A percentile compares a stretch with the other conserved stretches of the same genome.
Conservation (phyloP, 2,888 invertebrate species). For the Dendrolimus pini region DNA sequence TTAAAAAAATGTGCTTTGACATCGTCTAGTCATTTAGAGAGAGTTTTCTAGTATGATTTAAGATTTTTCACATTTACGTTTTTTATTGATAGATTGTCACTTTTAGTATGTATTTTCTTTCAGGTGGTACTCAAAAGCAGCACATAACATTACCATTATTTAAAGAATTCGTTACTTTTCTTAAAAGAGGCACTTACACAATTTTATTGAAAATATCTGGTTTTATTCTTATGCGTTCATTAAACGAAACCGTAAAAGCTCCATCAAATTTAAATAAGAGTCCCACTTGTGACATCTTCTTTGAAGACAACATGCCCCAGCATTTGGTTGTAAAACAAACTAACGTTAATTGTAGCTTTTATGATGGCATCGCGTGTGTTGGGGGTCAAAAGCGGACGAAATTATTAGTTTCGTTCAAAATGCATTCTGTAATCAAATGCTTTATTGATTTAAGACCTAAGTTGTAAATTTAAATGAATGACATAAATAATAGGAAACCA, state of each 20-base stretch:
- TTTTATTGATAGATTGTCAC: no score
- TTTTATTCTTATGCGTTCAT: slow-evolving; percentile 23
- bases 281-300: slow-evolving; percentile 50
- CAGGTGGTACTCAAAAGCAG: no score
- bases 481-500: no score
- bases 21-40: no score
- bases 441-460: no score
- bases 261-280: slow-evolving; percentile 41
- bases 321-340: slow-evolving; percentile 56
- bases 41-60: no score
- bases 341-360: slow-evolving; percentile 65
- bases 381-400: slow-evolving; percentile 49
- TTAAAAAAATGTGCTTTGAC: no score
- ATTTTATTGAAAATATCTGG: slow-evolving; percentile 19
- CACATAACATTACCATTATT: no score
- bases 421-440: slow-evolving; percentile 2
- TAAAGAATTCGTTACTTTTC: slow-evolving; percentile 3
- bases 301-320: slow-evolving; percentile 55
- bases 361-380: slow-evolving; percentile 64
- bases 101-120: no score
- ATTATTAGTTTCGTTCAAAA: slow-evolving; percentile 39
- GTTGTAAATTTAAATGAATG: no score
- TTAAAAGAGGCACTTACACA: slow-evolving; percentile 3
- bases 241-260: slow-evolving; percentile 25
- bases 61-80: no score